phyloP scores from a whole-genome alignment of 2,888 invertebrate species.

The Drosophila leonis region DNA sequence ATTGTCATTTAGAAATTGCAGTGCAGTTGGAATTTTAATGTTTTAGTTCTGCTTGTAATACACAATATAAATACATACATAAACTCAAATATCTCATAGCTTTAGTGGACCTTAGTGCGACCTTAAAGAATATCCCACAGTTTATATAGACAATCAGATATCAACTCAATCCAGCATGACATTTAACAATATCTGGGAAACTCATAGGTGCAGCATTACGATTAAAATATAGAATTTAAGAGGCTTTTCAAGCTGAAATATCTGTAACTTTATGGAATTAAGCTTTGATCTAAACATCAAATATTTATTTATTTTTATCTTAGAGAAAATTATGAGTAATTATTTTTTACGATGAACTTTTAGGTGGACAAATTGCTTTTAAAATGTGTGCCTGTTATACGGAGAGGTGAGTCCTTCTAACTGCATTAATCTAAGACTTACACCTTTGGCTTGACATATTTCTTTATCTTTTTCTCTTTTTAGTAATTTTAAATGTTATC shows the following conservation, averaged over 20 bases:
- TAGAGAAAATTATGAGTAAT: constrained; percentile 38
- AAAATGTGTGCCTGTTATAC: constrained; percentile 44
- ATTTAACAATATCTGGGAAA: not conserved
- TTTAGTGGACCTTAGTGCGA: not conserved
- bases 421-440: too few species aligned
- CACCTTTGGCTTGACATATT: not conserved
- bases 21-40: not conserved
- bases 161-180: not conserved
- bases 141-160: not conserved
- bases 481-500: constrained; percentile 8
- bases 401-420: constrained; percentile 38
- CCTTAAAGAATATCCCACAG: not conserved
- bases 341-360: constrained; percentile 27
- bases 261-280: not conserved
- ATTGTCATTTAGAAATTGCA: not conserved
- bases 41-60: not conserved
- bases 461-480: not conserved
- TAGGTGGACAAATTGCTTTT: constrained; percentile 33
- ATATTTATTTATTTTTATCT: constrained; percentile 9
- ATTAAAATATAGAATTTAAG: not conserved
- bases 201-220: not conserved
- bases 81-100: not conserved
- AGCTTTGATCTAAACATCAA: constrained; percentile 43
- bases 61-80: not conserved
- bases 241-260: not conserved